Percentiles rank a stretch among this genome's conserved stretches.
phyloP scores from a whole-genome alignment of 2,797 vertebrate species.

The Smutsia gigantea region DNA sequence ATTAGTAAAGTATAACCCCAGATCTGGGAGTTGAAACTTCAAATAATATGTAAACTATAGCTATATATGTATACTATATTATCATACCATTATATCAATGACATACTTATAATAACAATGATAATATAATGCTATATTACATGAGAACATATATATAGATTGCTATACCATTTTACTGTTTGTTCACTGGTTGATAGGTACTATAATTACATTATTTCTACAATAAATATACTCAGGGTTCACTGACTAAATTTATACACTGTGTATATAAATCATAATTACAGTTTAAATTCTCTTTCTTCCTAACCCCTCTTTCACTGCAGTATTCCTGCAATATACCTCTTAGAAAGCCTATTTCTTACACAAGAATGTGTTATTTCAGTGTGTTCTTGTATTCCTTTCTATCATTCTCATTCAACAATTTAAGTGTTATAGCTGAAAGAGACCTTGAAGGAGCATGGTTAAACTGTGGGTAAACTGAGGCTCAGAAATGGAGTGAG shows the following conservation, averaged over 20 bases:
- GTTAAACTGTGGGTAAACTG: background rate
- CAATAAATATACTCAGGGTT: slow-evolving; percentile 3
- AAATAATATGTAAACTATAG: background rate
- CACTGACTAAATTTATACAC: background rate
- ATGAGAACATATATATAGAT: background rate
- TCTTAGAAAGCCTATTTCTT: background rate
- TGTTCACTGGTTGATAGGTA: background rate
- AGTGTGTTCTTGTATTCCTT: background rate
- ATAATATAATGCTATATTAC: background rate
- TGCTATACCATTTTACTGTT: background rate
- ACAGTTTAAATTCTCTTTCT: slow-evolving; percentile 1
- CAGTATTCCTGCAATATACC: background rate
- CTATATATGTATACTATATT: background rate
- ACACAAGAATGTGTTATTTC: background rate
- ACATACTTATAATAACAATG: background rate
- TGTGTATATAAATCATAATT: background rate
- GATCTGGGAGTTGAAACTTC: background rate
- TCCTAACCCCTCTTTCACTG: background rate
- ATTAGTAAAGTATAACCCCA: background rate
- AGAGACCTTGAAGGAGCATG: background rate
- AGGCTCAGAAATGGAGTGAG: background rate
- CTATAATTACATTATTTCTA: slow-evolving; percentile 48
- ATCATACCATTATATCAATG: background rate
- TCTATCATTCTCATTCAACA: background rate
- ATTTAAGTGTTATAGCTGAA: background rate